Conservation (phyloP, 1,140 invertebrate species). For the Achroia grisella region DNA sequence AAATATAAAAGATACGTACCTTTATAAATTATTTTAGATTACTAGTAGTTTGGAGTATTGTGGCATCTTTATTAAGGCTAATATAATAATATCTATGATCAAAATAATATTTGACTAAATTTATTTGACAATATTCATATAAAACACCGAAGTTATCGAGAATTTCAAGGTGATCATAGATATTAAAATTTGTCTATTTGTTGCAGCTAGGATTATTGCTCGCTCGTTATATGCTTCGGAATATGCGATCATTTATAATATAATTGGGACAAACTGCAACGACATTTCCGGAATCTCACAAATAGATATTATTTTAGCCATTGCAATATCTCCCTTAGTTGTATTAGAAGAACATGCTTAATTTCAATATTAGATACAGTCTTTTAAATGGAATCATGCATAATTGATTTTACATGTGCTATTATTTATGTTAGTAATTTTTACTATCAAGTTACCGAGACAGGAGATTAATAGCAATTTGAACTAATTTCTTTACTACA, state of each 20-base stretch:
- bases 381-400: background rate
- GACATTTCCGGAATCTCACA: background rate
- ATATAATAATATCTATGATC: conserved; percentile 15
- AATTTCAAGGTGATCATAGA: conserved; percentile 5
- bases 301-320: too few relatives aligned
- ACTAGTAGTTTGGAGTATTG: conserved; percentile 17
- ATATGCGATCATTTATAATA: conserved; percentile 9
- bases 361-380: too few relatives aligned
- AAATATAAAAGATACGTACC: background rate
- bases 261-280: background rate
- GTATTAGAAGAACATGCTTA: too few relatives aligned
- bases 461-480: conserved; percentile 49
- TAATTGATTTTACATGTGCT: background rate
- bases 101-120: background rate
- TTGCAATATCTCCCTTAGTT: too few relatives aligned
- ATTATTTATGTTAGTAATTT: conserved; percentile 1
- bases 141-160: background rate
- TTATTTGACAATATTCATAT: background rate
- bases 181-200: conserved; percentile 3
- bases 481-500: conserved; percentile 8
- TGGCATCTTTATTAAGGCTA: conserved; percentile 29
- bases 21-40: background rate
- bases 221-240: background rate
- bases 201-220: conserved; percentile 7
- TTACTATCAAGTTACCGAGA: conserved; percentile 33